A percentile compares a stretch with the other conserved stretches of the same genome.
Evolutionary conservation across 2,888 invertebrate genomes (phyloP).

Genomic region (Agrochola litura): DNA sequence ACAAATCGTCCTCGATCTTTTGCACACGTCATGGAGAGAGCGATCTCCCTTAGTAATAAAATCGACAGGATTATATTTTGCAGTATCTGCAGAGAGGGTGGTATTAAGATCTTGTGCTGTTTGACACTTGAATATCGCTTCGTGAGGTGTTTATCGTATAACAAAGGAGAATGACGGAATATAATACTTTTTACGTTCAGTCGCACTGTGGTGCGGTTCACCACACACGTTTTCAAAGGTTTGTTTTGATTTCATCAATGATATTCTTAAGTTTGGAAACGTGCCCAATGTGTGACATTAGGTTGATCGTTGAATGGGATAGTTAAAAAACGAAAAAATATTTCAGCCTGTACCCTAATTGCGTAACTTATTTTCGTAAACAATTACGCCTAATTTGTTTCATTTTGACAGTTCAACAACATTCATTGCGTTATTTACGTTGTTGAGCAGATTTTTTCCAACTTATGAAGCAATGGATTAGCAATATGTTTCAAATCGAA

Average conservation of each 20-base stretch:
- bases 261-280: conserved; percentile 2
- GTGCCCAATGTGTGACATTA: background rate
- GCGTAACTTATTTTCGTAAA: too few species aligned
- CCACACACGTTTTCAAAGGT: background rate
- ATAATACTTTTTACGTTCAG: background rate
- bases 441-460: too few species aligned
- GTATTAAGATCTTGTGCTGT: conserved; percentile 17
- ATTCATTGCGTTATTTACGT: too few species aligned
- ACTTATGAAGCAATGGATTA: too few species aligned
- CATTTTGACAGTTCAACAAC: too few species aligned
- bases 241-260: background rate
- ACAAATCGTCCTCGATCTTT: background rate
- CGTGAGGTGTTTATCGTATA: background rate
- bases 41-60: conserved; percentile 21
- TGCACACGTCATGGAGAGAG: conserved; percentile 13
- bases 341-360: too few species aligned
- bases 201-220: background rate
- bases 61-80: conserved; percentile 41
- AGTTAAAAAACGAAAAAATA: background rate
- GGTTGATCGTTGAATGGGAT: too few species aligned
- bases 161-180: conserved; percentile 4
- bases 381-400: too few species aligned
- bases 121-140: conserved; percentile 37
- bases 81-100: conserved; percentile 41
- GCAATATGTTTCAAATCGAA: too few species aligned